Evolutionary conservation across 2,888 invertebrate genomes (phyloP).

Genomic region (Scaptomyza flava): DNA sequence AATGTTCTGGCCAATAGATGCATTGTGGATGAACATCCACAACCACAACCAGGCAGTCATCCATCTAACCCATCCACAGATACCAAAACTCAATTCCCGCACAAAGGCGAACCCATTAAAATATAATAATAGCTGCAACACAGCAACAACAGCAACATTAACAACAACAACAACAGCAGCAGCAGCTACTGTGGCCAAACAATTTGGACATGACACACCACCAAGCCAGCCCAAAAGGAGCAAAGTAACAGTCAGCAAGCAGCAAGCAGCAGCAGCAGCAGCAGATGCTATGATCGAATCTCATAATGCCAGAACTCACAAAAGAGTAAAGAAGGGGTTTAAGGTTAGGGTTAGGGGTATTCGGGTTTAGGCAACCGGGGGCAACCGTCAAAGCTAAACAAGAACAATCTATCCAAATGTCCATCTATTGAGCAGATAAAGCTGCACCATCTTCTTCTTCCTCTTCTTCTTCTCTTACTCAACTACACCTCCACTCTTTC

Average conservation of each 20-base stretch:
- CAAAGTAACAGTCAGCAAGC: constrained; percentile 9
- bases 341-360: neutral
- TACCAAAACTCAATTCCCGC: constrained; percentile 57
- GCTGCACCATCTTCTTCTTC: constrained; percentile 53
- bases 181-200: constrained; percentile 66
- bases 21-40: constrained; percentile 23
- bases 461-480: constrained; percentile 5
- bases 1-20: constrained; percentile 61
- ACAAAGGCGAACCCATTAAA: constrained; percentile 76
- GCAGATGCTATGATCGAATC: constrained; percentile 70
- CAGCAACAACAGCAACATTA: constrained; percentile 34
- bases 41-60: constrained; percentile 20
- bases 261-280: constrained; percentile 30
- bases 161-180: constrained; percentile 18
- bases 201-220: constrained; percentile 74
- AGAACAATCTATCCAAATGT: constrained; percentile 80
- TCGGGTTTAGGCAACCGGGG: constrained; percentile 3
- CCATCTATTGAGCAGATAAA: constrained; percentile 80
- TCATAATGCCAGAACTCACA: constrained; percentile 63
- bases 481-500: constrained; percentile 10
- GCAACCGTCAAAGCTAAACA: constrained; percentile 73
- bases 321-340: constrained; percentile 6
- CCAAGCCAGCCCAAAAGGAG: constrained; percentile 28
- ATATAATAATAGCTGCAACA: constrained; percentile 75
- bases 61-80: constrained; percentile 23